Base-by-base conservation (phyloP, 2,113 vertebrate genomes). In the Puffinus mauretanicus region DNA sequence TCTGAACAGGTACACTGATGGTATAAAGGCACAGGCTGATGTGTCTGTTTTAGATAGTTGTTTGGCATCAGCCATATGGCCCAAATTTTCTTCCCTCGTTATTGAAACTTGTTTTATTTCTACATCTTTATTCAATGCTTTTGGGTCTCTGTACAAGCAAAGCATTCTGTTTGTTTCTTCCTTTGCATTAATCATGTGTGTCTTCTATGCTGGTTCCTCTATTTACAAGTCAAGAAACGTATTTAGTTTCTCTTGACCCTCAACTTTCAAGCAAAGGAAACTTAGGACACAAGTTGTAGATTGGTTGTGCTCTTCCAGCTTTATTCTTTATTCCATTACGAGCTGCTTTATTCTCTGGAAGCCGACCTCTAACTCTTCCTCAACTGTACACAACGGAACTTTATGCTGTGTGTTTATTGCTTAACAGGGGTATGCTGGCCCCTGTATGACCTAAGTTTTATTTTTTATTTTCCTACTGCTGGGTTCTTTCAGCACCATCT, bases 321-420 rank as follows among this genome's bases (percentile, higher is more conserved):
- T 89, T 72, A 51, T 46, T 66, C 18, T 66, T 57, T 40, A 58
- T n/a, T 67, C 80, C 15, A 18, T 62, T 66, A 49, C 72, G 10
- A 66, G 3, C 3, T 24, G 25, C 18, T 62, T 32, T 85, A 19
- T 79, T 47, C 8, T 69, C 47, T 79, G 61, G 38, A 90, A 82
- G 22, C 7, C 0, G 0, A 32, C 9, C 24, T 57, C 14, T 26
- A 83, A 6, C 8, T 87, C 2, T 1, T 73, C 27, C 6, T 13
- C 44, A 83, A 3, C 11, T 44, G 11, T 9, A 38, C 9, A 9
- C 16, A 62, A 5, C 21, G 36, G 42, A 70, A 51, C 16, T 38
- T 26, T 42, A 11, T 6, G 9, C 3, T 55, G 10, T 26, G 19
- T 46, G 9, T 6, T 82, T 78, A 60, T 22, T 73, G 40, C 15